A percentile compares a stretch with the other conserved stretches of the same genome.
These are phyloP conservation scores for Parthenolecanium corni DNA, from an alignment of 2,888 invertebrate species.

Conservation along the genomic window DNA sequence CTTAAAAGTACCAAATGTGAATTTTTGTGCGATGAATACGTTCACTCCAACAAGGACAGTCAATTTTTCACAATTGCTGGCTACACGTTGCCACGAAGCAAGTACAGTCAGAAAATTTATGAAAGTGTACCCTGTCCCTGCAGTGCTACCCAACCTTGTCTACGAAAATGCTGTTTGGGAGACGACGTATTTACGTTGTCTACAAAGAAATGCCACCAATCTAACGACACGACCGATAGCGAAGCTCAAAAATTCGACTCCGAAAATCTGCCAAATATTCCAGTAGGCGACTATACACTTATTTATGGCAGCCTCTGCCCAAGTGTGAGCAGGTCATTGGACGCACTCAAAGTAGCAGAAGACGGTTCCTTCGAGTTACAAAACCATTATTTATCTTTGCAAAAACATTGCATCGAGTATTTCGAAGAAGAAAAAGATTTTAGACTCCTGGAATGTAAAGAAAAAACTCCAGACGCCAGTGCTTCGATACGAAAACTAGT, in stretches of 20 bases:
- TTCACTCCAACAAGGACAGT: not conserved
- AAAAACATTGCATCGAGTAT: slow-evolving; percentile 6
- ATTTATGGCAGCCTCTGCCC: slow-evolving; percentile 5
- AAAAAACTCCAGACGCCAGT: not conserved
- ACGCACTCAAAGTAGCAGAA: not conserved
- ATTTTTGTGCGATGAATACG: not conserved
- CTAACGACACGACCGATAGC: not conserved
- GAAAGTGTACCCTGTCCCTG: not conserved
- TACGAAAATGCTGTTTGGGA: slow-evolving; percentile 12
- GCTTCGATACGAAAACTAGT: slow-evolving; percentile 10
- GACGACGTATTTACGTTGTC: not conserved
- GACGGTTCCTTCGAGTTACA: not conserved
- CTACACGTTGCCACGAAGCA: not conserved
- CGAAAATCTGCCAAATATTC: not conserved
- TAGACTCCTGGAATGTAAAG: not conserved
- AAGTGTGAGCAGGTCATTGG: not conserved
- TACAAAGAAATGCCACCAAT: not conserved
- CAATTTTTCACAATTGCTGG: not conserved
- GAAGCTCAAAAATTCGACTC: not conserved
- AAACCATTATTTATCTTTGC: not conserved
- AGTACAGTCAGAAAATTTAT: not conserved
- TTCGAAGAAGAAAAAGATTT: not conserved
- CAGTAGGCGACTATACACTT: not conserved
- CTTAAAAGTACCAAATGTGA: not conserved
- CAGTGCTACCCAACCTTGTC: not conserved